These are phyloP conservation scores for Minunthozetes semirufus DNA, from an alignment of 2,888 invertebrate genomes.

Conservation along the genomic window DNA sequence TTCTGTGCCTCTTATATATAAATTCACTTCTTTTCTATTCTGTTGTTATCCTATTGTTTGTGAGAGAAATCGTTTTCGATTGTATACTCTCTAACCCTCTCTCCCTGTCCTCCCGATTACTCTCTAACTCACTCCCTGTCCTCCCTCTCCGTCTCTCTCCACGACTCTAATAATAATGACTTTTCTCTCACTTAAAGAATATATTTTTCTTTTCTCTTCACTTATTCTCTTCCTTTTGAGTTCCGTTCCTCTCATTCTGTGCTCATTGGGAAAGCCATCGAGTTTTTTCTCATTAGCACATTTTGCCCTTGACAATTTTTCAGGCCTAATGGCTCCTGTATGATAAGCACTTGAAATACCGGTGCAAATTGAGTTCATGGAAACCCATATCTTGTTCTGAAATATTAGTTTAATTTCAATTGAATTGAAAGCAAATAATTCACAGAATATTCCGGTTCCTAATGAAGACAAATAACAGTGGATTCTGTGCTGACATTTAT, in stretches of 20 bases:
- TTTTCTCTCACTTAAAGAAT: neutral
- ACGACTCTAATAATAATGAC: neutral
- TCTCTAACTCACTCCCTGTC: neutral
- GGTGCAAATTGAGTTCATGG: neutral
- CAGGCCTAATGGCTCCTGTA: neutral
- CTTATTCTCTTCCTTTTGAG: neutral
- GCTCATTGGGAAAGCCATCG: neutral
- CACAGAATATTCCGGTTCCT: no score
- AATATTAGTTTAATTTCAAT: neutral
- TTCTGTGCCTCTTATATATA: neutral
- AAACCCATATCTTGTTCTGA: neutral
- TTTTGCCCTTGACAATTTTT: no score
- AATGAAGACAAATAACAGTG: no score
- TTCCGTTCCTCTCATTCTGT: neutral
- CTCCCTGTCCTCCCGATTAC: neutral
- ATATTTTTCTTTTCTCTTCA: constrained; percentile 4
- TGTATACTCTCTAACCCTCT: neutral
- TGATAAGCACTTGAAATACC: neutral
- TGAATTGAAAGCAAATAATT: no score
- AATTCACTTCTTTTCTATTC: neutral
- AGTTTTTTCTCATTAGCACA: neutral
- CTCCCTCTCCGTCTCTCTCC: neutral
- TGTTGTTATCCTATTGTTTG: neutral
- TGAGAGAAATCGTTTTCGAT: neutral
- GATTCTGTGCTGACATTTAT: no score